Base-by-base conservation (phyloP, 2,113 vertebrate species). In the Bucco capensis region DNA sequence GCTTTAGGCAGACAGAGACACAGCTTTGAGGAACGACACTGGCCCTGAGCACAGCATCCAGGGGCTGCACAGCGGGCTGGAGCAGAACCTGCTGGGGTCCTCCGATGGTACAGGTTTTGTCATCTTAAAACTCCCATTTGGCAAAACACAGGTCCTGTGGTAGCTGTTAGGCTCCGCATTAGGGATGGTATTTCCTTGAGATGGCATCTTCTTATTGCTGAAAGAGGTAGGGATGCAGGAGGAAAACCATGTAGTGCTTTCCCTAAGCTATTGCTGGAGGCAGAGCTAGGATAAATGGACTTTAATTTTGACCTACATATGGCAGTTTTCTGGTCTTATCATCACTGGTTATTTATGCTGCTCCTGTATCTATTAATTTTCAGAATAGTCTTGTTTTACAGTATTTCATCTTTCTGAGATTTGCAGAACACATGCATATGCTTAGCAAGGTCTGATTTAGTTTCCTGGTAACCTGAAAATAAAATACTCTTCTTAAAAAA, bases 401-500 rank as follows among this genome's bases (percentile, higher is more conserved):
- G 82, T 57, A 10, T 73, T 90, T 84, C 40, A 73, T 74, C 57
- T 78, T 88, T 85, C 42, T 38, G 61, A 44, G 47, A 31, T 81
- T 96, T 80, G 77, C 54, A 87, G 81, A 89, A 79, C 88, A 93
- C 38, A 56, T 86, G 80, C 22, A 38, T 78, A 42, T 81, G 46
- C 54, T 81, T 90, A 86, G 75, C 17, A 37, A 93, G 60, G 38
- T 67, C 81, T 86, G 74, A 90, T 93, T 92, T 76, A 88, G 50
- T 89, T 94, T 83, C 89, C 86, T 82, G 95, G 80, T 90, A 92
- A 90, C 50, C 35, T 61, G 49, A 90, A 95, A 93, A 94, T 81
- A 75, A 89, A 79, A 21, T 80, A 47, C 3, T 31, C 40, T 31
- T 89, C 62, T 87, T 84, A 81, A 89, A 92, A 67, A 88, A 44